Base-by-base conservation (phyloP, 2,888 invertebrate species). In the Hedya salicella region DNA sequence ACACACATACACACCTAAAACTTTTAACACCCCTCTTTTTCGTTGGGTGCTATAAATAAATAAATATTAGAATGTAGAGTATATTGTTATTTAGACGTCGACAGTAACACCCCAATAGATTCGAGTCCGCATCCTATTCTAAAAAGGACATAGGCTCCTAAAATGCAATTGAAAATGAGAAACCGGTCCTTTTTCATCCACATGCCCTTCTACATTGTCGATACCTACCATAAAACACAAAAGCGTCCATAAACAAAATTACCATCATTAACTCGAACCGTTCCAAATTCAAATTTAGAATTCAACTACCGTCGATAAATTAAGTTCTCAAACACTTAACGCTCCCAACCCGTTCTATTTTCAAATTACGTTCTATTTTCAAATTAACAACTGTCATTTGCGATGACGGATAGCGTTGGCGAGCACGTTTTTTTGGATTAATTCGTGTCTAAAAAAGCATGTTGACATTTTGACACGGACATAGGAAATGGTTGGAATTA, bases 321-420 rank as follows among this genome's bases (percentile, higher is more conserved):
- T 83, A 83, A 81, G 73, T 72, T 72, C 79, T 82, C 78, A 78
- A 83, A 80, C 81, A 80, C 77, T 83, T 81, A 80, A 78, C 79
- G 75, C 63, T 44, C 14, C 52, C 70, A 75, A 75, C 72, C 72
- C 71, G 73, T 78, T 79, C 80, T 78, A 78, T 78, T 78, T 78
- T 75, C 68, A 70, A 75, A 75, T 75, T 69, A 60, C 70, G 73
- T 78, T 79, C 80, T 78, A 78, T 78, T 78, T 78, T 73, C 70
- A 71, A 75, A 76, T 75, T 70, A 60, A 59, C 57, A 68, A 71
- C 72, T 76, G 76, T 75, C 78, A 75, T 70, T 69, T 65, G 57
- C 71, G 77, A 77, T 78, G 78, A 78, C 75, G 73, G 75, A 78
- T 76, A 75, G 68, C 68, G 70, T 53, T 73, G 57, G 65, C 69